Evolutionary conservation across 2,113 vertebrate genomes (phyloP), one percentile per base, ranked within the genome.

Genomic region (Agapornis roseicollis): DNA sequence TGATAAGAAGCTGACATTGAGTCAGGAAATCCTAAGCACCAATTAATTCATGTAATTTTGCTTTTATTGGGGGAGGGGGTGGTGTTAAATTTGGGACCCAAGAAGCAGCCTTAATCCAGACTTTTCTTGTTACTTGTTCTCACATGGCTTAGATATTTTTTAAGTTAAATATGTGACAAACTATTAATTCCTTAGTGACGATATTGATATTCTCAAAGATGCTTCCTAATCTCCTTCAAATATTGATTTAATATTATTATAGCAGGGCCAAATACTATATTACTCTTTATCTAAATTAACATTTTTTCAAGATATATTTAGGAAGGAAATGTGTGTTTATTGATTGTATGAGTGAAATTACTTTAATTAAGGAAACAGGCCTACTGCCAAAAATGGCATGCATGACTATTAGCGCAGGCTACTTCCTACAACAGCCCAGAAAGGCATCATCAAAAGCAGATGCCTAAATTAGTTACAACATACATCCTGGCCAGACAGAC

Each of bases 241-340:
- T 96, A 90, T 87, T 95, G 93, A 96, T 95, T 91, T 95, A 94
- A 89, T 93, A 89, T 76, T 96, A 74, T 93, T 90, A 89, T 87
- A 90, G 27, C 73, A 58, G 65, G 49, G 86, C 78, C 88, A 95
- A 96, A 89, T 85, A 90, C 70, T 95, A 17, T 92, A 89, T 96
- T 96, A 78, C 70, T 92, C 85, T 88, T 91, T 80, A 89, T 84
- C 86, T 93, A 92, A 93, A 94, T 96, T 95, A 95, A 89, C 88
- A n/a, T 89, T 92, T 93, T 95, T 92, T 83, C 69, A 56, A 92
- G 92, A 94, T 94, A 92, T 88, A 93, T 92, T 90, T 97, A 80
- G 88, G 94, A 96, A 97, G 96, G 96, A 97, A 96, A 96, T 96
- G 96, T 96, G 96, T 97, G 92, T 95, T 97, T 95, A 97, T 96